Base-by-base conservation (phyloP, 1,140 invertebrate species). In the Adoxophyes honmai region DNA sequence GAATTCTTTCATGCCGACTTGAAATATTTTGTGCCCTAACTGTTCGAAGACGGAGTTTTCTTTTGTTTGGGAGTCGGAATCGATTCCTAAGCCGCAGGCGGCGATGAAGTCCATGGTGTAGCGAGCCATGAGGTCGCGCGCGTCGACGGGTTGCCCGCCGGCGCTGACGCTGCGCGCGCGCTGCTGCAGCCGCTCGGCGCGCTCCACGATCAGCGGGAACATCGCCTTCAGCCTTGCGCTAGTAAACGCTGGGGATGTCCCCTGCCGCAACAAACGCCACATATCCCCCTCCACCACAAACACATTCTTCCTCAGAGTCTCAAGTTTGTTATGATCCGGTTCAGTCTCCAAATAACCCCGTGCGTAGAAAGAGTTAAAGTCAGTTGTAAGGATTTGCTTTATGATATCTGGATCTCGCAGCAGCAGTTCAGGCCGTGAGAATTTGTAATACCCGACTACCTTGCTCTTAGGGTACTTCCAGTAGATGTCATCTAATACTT, bases 181-280 rank as follows among this genome's bases (percentile, higher is more conserved):
- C 8, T 76, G 60, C 0, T 68, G 55, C 21, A 91, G 52, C n/a
- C 64, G 54, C 9, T 85, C 73, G 2, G 80, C 79, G 42, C 82
- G 76, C 36, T 89, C 76, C 11, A 84, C 67, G 1, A 91, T 60
- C 0, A 88, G 78, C 0, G 58, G 55, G 6, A 91, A 90, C 88
- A 92, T 91, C 0, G 60, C 64, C 63, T 91, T 92, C 11, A 92
- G 78, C 72, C 91, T 92, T 2, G 87, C 88, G 0, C 90, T 87
- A 0, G 90, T 90, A 60, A 93, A 92, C 8, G 90, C 90, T 0
- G 91, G 92, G 0, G 86, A 85, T 4, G 92, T 48, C 54, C 91
- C 91, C 0, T 69, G 60, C 11, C 91, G 70, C 0, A 92, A 52
- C 34, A 71, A 74, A 35, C 79, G 86, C 92, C 91, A 93, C 58